These are phyloP conservation scores for Alectoris magna DNA, from an alignment of 2,797 vertebrate genomes.

Conservation along the genomic window DNA sequence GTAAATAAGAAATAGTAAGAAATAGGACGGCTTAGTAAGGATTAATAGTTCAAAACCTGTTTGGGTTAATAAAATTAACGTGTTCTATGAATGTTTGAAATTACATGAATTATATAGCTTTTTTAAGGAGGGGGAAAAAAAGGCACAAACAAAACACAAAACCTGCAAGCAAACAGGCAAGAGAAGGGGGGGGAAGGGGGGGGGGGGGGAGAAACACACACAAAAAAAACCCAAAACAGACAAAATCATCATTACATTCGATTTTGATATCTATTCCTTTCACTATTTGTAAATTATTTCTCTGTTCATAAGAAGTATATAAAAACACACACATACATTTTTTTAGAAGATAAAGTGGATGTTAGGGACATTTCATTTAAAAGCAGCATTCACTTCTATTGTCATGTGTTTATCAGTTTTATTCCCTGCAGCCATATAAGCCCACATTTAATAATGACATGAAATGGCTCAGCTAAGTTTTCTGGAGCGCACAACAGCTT, in stretches of 20 bases:
- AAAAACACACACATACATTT: background rate
- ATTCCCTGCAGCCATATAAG: background rate
- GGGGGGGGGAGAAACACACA: no score
- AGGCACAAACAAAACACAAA: background rate
- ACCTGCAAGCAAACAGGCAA: background rate
- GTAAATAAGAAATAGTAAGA: constrained; percentile 3
- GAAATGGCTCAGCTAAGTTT: background rate
- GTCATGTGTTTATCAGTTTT: background rate
- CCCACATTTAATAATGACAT: background rate
- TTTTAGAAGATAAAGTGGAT: background rate
- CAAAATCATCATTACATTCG: background rate
- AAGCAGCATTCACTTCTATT: background rate
- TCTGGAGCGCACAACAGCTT: background rate
- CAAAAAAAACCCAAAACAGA: no score
- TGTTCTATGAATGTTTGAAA: constrained; percentile 34
- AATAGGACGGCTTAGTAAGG: constrained; percentile 44
- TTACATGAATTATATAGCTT: constrained; percentile 12
- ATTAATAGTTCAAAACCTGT: constrained; percentile 8
- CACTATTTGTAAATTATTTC: constrained; percentile 29
- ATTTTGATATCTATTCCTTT: background rate
- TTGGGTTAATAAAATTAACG: background rate
- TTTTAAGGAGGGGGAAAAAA: background rate
- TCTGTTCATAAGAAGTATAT: background rate
- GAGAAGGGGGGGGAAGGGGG: background rate
- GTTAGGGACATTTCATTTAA: constrained; percentile 1